phyloP scores from a whole-genome alignment of 2,888 invertebrate genomes.

The Lasioglossum vierecki region DNA sequence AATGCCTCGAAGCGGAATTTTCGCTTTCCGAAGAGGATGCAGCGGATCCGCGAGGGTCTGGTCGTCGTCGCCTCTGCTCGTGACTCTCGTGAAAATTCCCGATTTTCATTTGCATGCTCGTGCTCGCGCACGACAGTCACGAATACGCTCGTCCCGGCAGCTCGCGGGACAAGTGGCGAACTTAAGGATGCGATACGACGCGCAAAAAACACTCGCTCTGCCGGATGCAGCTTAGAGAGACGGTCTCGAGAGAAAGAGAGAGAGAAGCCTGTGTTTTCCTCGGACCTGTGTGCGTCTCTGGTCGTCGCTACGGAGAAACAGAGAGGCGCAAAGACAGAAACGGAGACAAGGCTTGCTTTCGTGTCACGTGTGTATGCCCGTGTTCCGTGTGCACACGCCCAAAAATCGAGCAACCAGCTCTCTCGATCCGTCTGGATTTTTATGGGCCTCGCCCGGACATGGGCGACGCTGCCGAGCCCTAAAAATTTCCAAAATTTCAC shows the following conservation, averaged over 20 bases:
- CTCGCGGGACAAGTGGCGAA: slow-evolving; percentile 66
- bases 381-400: slow-evolving; percentile 40
- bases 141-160: slow-evolving; percentile 32
- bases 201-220: slow-evolving; percentile 73
- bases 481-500: slow-evolving; percentile 15
- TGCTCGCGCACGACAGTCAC: slow-evolving; percentile 20
- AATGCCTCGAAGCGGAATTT: not conserved
- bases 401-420: slow-evolving; percentile 60
- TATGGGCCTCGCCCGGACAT: slow-evolving; percentile 34
- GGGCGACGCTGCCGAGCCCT: not conserved
- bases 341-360: slow-evolving; percentile 1
- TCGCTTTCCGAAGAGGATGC: not conserved
- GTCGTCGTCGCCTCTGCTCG: slow-evolving; percentile 9
- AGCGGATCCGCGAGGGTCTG: not conserved
- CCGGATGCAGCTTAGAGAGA: slow-evolving; percentile 77
- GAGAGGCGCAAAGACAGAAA: not conserved
- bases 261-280: slow-evolving; percentile 41
- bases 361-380: slow-evolving; percentile 12
- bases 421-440: slow-evolving; percentile 48
- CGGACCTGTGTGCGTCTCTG: slow-evolving; percentile 15
- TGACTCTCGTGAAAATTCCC: slow-evolving; percentile 30
- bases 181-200: slow-evolving; percentile 72
- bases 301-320: slow-evolving; percentile 7
- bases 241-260: slow-evolving; percentile 28
- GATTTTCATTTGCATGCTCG: slow-evolving; percentile 49